phyloP scores from a whole-genome alignment of 2,113 vertebrate genomes.

The Cyanoderma ruficeps region DNA sequence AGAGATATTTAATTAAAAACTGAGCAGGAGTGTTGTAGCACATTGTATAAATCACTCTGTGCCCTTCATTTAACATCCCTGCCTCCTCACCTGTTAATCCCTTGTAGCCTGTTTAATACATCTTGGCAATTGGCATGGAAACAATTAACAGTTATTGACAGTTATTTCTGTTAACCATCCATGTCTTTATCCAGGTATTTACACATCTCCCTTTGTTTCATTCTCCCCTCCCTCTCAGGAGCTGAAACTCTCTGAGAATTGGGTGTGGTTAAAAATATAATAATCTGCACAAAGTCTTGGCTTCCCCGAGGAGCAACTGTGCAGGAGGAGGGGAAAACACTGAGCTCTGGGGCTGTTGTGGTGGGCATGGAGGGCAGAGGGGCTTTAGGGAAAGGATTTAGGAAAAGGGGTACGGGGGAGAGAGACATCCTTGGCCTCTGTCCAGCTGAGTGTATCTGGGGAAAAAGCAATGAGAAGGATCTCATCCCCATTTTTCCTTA shows the following conservation, averaged over 20 bases:
- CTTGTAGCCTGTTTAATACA: not conserved
- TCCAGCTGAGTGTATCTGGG: not conserved
- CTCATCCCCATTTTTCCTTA: not conserved
- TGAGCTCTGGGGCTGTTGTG: not conserved
- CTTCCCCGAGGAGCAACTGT: not conserved
- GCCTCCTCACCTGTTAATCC: not conserved
- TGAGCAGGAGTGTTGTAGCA: not conserved
- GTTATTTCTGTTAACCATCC: not conserved
- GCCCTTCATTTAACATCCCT: not conserved
- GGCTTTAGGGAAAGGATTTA: not conserved
- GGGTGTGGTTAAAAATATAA: not conserved
- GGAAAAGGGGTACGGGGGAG: not conserved
- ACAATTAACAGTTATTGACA: not conserved
- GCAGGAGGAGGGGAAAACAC: not conserved
- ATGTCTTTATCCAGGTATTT: not conserved
- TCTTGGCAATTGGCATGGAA: not conserved
- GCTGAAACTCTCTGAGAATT: not conserved
- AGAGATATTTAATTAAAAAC: not conserved
- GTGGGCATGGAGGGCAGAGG: not conserved
- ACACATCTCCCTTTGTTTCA: not conserved
- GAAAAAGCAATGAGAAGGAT: not conserved
- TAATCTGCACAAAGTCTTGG: accelerated
- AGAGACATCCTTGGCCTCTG: not conserved
- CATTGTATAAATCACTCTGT: not conserved
- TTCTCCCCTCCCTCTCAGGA: not conserved